Evolutionary conservation across 2,888 invertebrate genomes (phyloP).

Genomic region (Sinentomon sp.): DNA sequence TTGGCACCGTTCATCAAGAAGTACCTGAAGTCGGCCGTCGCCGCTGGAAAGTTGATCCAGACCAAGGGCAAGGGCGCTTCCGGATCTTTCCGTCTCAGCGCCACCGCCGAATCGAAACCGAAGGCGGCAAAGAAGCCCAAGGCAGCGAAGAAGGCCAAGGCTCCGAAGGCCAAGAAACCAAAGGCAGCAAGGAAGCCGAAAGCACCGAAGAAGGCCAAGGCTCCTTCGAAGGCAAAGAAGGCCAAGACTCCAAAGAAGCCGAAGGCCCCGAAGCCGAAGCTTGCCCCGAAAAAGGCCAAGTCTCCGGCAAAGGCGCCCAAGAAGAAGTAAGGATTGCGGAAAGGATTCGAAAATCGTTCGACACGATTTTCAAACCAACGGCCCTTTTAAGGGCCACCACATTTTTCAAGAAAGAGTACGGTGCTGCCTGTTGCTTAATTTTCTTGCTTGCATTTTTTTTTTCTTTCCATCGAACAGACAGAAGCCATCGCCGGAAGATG

Average conservation of each 20-base stretch:
- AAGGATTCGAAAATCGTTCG: neutral
- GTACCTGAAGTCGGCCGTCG: slow-evolving; percentile 29
- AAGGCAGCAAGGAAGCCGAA: slow-evolving; percentile 10
- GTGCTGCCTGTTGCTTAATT: no score
- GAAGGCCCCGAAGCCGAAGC: slow-evolving; percentile 6
- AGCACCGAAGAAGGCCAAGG: slow-evolving; percentile 7
- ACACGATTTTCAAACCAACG: slow-evolving; percentile 5
- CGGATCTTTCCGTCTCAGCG: slow-evolving; percentile 14
- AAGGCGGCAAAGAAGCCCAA: no score
- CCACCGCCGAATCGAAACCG: no score
- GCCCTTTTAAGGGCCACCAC: slow-evolving; percentile 5
- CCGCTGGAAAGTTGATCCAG: slow-evolving; percentile 19
- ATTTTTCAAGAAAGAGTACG: slow-evolving; percentile 4
- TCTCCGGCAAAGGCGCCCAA: slow-evolving; percentile 5
- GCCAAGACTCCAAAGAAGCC: slow-evolving; percentile 6
- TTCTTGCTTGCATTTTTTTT: no score
- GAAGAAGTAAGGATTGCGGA: slow-evolving; percentile 1
- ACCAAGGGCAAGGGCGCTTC: slow-evolving; percentile 13
- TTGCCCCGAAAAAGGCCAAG: slow-evolving; percentile 6
- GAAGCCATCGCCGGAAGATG: no score
- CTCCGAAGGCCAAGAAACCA: slow-evolving; percentile 9
- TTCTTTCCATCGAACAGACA: no score
- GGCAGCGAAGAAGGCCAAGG: slow-evolving; percentile 2
- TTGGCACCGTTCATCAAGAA: slow-evolving; percentile 30
- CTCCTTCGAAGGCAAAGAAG: slow-evolving; percentile 4